Percentiles rank a stretch among this genome's conserved stretches.
Conservation (phyloP, 2,888 invertebrate species). For the Drosophila colorata region DNA sequence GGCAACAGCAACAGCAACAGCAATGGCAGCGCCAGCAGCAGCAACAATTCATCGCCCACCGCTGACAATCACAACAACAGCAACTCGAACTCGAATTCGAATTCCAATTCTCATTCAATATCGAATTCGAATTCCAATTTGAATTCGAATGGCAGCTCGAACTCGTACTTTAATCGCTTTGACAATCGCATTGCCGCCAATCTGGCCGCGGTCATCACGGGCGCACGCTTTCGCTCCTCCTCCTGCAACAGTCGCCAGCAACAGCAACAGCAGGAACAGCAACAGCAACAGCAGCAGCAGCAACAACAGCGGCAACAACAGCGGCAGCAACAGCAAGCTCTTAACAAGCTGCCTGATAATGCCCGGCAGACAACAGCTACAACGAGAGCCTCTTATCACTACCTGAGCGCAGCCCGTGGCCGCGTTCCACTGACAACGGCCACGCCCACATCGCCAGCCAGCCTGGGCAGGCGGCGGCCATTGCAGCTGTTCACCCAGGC, state of each 20-base stretch:
- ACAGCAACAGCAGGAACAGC: slow-evolving; percentile 20
- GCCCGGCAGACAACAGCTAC: slow-evolving; percentile 13
- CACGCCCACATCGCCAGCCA: slow-evolving; percentile 63
- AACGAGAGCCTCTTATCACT: slow-evolving; percentile 36
- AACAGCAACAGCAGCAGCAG: slow-evolving; percentile 8
- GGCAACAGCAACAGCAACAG: slow-evolving; percentile 33
- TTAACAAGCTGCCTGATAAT: slow-evolving; percentile 17
- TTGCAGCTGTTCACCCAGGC: slow-evolving; percentile 82
- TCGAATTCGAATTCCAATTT: slow-evolving; percentile 57
- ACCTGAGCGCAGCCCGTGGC: slow-evolving; percentile 34
- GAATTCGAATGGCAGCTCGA: slow-evolving; percentile 44
- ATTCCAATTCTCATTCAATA: slow-evolving; percentile 54
- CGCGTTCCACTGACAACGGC: slow-evolving; percentile 31
- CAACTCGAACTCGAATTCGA: slow-evolving; percentile 62
- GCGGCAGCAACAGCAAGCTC: slow-evolving; percentile 5
- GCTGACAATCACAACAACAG: slow-evolving; percentile 69
- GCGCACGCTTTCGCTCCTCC: slow-evolving; percentile 79
- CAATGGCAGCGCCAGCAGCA: slow-evolving; percentile 63
- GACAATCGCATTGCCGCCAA: slow-evolving; percentile 82
- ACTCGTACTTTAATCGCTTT: slow-evolving; percentile 83
- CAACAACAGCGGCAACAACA: slow-evolving; percentile 4
- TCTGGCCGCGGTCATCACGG: slow-evolving; percentile 78
- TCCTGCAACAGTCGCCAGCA: slow-evolving; percentile 71
- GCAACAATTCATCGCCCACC: slow-evolving; percentile 68
- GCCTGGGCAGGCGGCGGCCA: slow-evolving; percentile 75